These are phyloP conservation scores for Neolamprologus kungweensis DNA, from an alignment of 2,113 vertebrate species.

Conservation along the genomic window DNA sequence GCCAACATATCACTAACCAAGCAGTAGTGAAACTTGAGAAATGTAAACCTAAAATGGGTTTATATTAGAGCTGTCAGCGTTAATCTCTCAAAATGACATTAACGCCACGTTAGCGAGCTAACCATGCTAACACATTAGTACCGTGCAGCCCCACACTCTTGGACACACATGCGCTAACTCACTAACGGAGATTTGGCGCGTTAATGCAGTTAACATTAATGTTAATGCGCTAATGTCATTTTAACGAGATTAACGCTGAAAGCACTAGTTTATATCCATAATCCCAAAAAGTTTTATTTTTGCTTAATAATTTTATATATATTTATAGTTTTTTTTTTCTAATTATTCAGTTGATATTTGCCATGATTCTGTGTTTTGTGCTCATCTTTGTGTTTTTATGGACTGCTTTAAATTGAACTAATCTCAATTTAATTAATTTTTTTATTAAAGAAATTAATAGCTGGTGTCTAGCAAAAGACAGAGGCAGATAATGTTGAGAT, in stretches of 20 bases:
- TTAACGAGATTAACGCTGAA: not conserved
- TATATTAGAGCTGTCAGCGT: not conserved
- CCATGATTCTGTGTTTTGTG: not conserved
- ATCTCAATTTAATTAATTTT: accelerated
- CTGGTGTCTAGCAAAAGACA: not conserved
- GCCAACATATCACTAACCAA: not conserved
- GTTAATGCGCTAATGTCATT: not conserved
- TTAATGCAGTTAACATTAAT: not conserved
- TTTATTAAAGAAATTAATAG: not conserved
- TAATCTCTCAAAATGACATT: not conserved
- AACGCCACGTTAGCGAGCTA: not conserved
- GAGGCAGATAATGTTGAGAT: not conserved
- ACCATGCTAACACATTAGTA: not conserved
- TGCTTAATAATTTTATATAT: not conserved
- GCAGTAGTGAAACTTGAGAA: not conserved
- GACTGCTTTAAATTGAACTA: not conserved
- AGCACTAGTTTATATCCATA: not conserved
- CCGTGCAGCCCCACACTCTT: accelerated
- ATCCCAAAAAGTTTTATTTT: not conserved
- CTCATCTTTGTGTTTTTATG: not conserved
- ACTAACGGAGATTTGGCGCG: accelerated
- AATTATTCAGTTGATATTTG: not conserved
- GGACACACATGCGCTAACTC: not conserved
- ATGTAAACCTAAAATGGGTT: not conserved
- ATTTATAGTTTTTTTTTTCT: not conserved